Conservation (phyloP, 2,113 vertebrate species). For the Toxotes jaculatrix region DNA sequence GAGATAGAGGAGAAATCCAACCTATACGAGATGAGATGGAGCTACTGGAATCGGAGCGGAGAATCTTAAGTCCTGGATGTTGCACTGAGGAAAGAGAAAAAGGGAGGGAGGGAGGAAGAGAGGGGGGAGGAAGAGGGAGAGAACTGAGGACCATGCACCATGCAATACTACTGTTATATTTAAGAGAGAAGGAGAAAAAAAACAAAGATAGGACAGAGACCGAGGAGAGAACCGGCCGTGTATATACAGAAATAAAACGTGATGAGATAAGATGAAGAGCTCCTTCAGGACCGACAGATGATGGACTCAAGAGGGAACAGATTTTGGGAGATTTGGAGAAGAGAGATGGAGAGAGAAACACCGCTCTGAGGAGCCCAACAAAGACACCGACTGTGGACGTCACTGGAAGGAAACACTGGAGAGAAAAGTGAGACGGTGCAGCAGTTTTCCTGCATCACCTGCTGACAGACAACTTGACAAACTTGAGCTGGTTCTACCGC, state of each 20-base stretch:
- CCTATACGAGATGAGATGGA: constrained; percentile 96
- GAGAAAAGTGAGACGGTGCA: constrained; percentile 19
- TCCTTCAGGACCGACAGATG: constrained; percentile 15
- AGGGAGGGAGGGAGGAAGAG: constrained; percentile 65
- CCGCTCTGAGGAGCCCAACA: not conserved
- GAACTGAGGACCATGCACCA: constrained; percentile 85
- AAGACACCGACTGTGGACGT: constrained; percentile 35
- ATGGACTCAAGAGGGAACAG: constrained; percentile 8
- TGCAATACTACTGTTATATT: constrained; percentile 77
- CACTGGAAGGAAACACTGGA: constrained; percentile 31
- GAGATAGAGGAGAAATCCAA: constrained; percentile 82
- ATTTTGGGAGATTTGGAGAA: not conserved
- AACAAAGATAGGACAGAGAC: constrained; percentile 34
- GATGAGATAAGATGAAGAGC: constrained; percentile 7
- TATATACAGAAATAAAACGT: constrained; percentile 39
- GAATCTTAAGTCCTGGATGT: constrained; percentile 95
- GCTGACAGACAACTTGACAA: constrained; percentile 44
- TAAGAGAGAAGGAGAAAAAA: constrained; percentile 33
- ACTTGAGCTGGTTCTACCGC: not conserved
- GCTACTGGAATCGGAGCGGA: constrained; percentile 94
- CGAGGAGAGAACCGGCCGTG: not conserved
- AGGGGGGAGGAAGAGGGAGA: constrained; percentile 71
- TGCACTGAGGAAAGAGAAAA: constrained; percentile 90
- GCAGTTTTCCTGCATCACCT: constrained; percentile 41
- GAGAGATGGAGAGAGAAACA: constrained; percentile 25